Base-by-base conservation (phyloP, 2,888 invertebrate genomes). In the Macropis europaea region DNA sequence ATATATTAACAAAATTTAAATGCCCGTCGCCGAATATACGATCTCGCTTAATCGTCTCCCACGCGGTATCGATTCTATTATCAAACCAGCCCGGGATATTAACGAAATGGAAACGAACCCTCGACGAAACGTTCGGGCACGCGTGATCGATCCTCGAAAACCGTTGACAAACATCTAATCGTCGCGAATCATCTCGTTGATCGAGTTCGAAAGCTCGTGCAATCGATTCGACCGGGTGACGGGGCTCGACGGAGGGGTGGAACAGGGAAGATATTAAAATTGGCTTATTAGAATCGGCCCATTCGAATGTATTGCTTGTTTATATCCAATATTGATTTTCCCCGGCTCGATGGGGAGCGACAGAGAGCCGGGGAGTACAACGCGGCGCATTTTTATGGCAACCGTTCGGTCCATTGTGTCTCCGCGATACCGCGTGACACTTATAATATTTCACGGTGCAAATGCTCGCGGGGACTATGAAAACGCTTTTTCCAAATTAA, bases 241-340 rank as follows among this genome's bases (percentile, higher is more conserved):
- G 24, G 19, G n/a, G n/a, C n/a, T n/a, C n/a, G n/a, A n/a, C n/a
- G n/a, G n/a, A n/a, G n/a, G n/a, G n/a, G n/a, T n/a, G n/a, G n/a
- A n/a, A n/a, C 5, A 5, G 30, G 2, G 42, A 47, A 28, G 60
- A 53, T 53, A 53, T 54, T 70, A 40, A 73, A 73, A 70, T 70
- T 69, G 59, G 50, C 40, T 40, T 52, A 45, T 48, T 53, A 56
- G 72, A 63, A 50, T 50, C 32, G n/a, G 17, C 26, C 40, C 36
- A 56, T 42, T 61, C 54, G 52, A 34, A 63, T 63, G 62, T 66
- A 45, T 57, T 32, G 47, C 54, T 45, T 52, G 64, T 77, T 77
- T 77, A 64, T 68, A 64, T 43, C 68, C 57, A 38, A 50, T 68
- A 77, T 74, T 64, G 64, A 77, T 62, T 71, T 61, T 62, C 60